Evolutionary conservation across 2,888 invertebrate genomes (phyloP).

Genomic region (Andrena trimmerana): DNA sequence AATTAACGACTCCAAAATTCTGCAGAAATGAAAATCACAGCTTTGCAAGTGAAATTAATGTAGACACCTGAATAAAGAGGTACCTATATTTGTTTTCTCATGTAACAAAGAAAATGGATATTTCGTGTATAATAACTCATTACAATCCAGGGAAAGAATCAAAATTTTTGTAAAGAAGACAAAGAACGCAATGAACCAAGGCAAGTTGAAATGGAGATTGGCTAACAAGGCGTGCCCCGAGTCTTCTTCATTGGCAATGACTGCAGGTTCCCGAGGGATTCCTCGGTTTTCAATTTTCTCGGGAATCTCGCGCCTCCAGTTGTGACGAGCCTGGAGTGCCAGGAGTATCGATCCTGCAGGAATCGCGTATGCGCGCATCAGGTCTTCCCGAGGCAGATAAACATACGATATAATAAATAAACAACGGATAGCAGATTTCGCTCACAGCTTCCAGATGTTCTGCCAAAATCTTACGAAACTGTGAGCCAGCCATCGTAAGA

Average conservation of each 20-base stretch:
- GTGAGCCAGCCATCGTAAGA: background rate
- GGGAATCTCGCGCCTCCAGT: slow-evolving; percentile 68
- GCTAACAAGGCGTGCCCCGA: background rate
- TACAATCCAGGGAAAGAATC: background rate
- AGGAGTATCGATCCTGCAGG: slow-evolving; percentile 72
- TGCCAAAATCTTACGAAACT: background rate
- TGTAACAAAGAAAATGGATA: background rate
- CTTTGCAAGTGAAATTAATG: no score
- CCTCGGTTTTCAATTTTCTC: slow-evolving; percentile 65
- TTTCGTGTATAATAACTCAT: background rate
- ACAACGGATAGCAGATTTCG: slow-evolving; percentile 22
- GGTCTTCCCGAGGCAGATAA: slow-evolving; percentile 61
- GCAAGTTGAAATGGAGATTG: slow-evolving; percentile 2
- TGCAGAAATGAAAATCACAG: no score
- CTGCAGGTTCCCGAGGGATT: slow-evolving; percentile 12
- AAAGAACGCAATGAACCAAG: background rate
- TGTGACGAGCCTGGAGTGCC: slow-evolving; percentile 67
- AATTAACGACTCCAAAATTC: no score
- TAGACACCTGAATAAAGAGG: no score
- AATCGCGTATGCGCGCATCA: slow-evolving; percentile 75
- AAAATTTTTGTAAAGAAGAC: background rate
- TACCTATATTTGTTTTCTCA: background rate
- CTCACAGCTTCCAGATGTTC: background rate
- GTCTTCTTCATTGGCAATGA: slow-evolving; percentile 1
- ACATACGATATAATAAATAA: slow-evolving; percentile 65